These are phyloP conservation scores for Standfussiana lucernea DNA, from an alignment of 2,888 invertebrate genomes.

Conservation along the genomic window DNA sequence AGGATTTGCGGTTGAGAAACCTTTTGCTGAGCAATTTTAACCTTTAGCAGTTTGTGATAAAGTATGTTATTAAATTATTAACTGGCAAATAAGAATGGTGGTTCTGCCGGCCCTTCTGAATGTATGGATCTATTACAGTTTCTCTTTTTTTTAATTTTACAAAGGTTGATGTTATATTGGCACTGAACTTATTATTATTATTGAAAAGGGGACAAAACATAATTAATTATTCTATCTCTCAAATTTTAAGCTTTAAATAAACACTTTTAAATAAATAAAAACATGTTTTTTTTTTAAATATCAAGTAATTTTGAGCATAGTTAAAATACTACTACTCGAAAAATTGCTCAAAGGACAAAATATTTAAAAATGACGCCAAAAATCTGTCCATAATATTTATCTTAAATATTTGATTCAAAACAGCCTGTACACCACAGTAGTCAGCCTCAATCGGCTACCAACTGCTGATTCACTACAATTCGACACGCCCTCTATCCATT, in stretches of 20 bases:
- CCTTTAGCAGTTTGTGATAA: constrained; percentile 70
- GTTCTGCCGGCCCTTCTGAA: constrained; percentile 80
- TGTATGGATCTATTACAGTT: constrained; percentile 87
- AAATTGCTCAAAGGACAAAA: not conserved
- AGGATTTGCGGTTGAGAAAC: constrained; percentile 13
- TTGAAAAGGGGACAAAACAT: not conserved
- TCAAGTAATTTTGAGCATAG: not conserved
- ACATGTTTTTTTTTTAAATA: not conserved
- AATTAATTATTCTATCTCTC: not conserved
- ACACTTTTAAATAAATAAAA: not conserved
- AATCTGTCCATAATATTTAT: not conserved
- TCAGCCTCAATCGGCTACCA: constrained; percentile 82
- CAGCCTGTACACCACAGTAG: constrained; percentile 80
- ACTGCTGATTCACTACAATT: constrained; percentile 86
- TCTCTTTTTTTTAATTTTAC: constrained; percentile 74
- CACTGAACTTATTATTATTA: not conserved
- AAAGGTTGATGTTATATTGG: constrained; percentile 75
- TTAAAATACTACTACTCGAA: not conserved
- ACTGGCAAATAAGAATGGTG: constrained; percentile 50
- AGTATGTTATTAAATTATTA: constrained; percentile 52
- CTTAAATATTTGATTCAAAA: constrained; percentile 24
- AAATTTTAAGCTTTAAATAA: not conserved
- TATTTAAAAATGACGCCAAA: not conserved
- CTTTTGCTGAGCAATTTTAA: constrained; percentile 65
- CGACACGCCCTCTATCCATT: constrained; percentile 85